phyloP scores from a whole-genome alignment of 2,888 invertebrate species.

The Hesperia comma region DNA sequence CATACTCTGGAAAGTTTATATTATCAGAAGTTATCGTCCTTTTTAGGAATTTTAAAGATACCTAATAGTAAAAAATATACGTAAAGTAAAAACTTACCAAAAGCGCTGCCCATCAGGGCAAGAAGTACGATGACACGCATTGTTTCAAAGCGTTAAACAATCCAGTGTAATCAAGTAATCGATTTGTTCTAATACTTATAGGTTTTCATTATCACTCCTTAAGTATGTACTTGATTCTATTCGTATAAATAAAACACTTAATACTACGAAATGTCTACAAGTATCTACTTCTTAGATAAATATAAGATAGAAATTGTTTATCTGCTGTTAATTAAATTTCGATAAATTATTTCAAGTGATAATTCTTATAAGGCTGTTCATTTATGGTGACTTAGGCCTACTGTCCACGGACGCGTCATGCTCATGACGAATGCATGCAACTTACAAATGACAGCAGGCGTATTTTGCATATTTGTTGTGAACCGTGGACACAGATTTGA shows the following conservation, averaged over 20 bases:
- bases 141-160: slow-evolving; percentile 4
- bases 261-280: slow-evolving; percentile 39
- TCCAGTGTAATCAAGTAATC: background rate
- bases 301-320: background rate
- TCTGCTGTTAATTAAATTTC: background rate
- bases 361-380: background rate
- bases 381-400: no score
- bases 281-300: background rate
- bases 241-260: slow-evolving; percentile 9
- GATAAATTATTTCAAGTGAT: background rate
- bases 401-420: no score
- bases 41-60: background rate
- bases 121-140: slow-evolving; percentile 52
- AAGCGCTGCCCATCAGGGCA: slow-evolving; percentile 51
- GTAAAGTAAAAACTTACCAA: slow-evolving; percentile 51
- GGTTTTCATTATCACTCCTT: slow-evolving; percentile 13
- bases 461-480: no score
- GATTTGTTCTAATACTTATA: slow-evolving; percentile 6
- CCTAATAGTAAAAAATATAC: background rate
- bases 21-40: no score
- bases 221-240: slow-evolving; percentile 8
- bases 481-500: no score
- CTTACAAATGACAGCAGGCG: no score
- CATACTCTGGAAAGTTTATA: no score
- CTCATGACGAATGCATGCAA: no score